These are phyloP conservation scores for Dryoscopus gambensis DNA, from an alignment of 2,113 vertebrate genomes.

Conservation along the genomic window DNA sequence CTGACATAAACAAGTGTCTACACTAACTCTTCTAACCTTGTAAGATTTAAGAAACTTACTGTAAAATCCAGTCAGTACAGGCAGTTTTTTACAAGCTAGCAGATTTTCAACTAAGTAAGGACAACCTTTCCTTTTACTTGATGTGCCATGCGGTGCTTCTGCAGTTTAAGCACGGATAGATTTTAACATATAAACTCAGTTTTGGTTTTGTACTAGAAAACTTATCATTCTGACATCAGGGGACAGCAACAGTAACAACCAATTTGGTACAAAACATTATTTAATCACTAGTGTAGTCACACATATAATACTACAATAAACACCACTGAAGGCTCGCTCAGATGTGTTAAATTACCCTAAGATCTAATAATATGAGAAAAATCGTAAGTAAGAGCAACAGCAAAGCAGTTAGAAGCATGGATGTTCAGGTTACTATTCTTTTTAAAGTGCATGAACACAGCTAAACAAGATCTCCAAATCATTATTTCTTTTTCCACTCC, in stretches of 20 bases:
- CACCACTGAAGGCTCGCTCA: background rate
- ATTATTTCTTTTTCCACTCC: background rate
- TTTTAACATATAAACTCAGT: background rate
- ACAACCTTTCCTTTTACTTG: background rate
- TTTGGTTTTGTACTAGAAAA: background rate
- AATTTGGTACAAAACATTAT: background rate
- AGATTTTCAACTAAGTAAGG: background rate
- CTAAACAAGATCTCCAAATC: background rate
- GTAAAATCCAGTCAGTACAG: background rate
- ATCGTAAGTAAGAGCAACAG: background rate
- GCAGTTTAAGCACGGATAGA: background rate
- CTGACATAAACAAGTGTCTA: background rate
- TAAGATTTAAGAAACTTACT: background rate
- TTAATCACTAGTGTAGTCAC: background rate
- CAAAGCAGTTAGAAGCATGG: background rate
- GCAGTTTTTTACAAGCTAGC: background rate
- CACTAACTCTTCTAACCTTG: background rate
- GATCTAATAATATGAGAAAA: background rate
- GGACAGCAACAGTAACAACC: background rate
- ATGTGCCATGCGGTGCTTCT: fast-evolving
- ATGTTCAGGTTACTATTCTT: background rate
- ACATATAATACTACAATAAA: background rate
- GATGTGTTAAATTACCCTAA: background rate
- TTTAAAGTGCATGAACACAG: background rate
- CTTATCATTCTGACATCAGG: background rate